These are phyloP conservation scores for Lithosia quadra DNA, from an alignment of 2,888 invertebrate genomes.

Conservation along the genomic window DNA sequence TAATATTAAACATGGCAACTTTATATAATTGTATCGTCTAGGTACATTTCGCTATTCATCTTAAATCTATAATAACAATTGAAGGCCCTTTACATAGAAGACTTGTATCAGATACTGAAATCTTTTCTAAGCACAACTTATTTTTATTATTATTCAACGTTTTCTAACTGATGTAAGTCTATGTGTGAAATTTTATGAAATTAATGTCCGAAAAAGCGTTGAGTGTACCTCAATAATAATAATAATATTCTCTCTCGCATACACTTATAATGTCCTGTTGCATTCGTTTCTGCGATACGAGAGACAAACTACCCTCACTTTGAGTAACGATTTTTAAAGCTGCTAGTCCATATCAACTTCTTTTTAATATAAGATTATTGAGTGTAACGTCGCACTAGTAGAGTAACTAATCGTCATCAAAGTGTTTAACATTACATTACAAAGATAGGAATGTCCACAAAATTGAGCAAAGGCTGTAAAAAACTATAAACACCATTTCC, in stretches of 20 bases:
- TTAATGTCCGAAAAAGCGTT: background rate
- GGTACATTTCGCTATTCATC: slow-evolving; percentile 55
- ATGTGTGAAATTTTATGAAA: background rate
- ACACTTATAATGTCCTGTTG: background rate
- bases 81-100: slow-evolving; percentile 72
- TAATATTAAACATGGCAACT: slow-evolving; percentile 77
- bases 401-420: slow-evolving; percentile 7
- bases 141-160: background rate
- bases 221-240: too few species aligned
- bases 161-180: background rate
- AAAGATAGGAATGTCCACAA: slow-evolving; percentile 65
- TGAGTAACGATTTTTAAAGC: too few species aligned
- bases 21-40: slow-evolving; percentile 58
- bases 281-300: background rate
- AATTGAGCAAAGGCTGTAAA: slow-evolving; percentile 70
- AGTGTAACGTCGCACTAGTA: slow-evolving; percentile 18
- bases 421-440: slow-evolving; percentile 27
- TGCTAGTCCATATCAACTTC: background rate
- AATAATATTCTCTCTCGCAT: too few species aligned
- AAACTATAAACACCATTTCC: slow-evolving; percentile 42
- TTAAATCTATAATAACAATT: slow-evolving; percentile 65
- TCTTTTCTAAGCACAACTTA: slow-evolving; percentile 22
- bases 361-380: background rate
- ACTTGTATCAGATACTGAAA: slow-evolving; percentile 50
- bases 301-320: too few species aligned